Base-by-base conservation (phyloP, 2,888 invertebrate genomes). In the Rhabditoides inermis region DNA sequence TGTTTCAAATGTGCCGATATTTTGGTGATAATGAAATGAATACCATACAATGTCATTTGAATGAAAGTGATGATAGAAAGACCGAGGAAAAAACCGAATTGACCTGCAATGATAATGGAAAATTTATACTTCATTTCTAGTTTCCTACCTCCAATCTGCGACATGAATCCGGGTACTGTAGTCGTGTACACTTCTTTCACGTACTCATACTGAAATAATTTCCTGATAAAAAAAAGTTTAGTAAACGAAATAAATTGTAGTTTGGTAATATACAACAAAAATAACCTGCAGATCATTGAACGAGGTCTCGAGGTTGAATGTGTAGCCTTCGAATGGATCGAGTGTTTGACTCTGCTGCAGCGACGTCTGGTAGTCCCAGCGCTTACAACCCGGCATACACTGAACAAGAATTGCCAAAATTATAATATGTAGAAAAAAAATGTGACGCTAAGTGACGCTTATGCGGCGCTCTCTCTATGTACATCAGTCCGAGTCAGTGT, bases 121-220 rank as follows among this genome's bases (percentile, higher is more conserved):
- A 20, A 51, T 12, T 51, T 12, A n/a, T 12, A 53, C 27, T 5
- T 44, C 12, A 23, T n/a, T n/a, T n/a, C n/a, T n/a, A n/a, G n/a
- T n/a, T n/a, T 60, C 42, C 49, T 54, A 50, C 70, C 70, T 49
- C 70, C 70, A 55, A 71, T 71, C 49, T 72, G 72, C 7, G 72
- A 72, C 72, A 72, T 72, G 55, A 72, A 72, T n/a, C 72, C 70
- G 3, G 72, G 72, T 6, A 72, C 65, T 10, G 72, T 69, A 12
- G 69, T 71, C 5, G 72, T 72, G 42, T 62, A 63, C n/a, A 69
- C 63, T 52, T 72, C 72, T 45, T 69, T 65, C 10, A 72, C 68
- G 53, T 72, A 63, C 42, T 72, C 72, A 51, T 70, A 72, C 68
- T 69, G 44, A 52, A 62, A 53, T 35, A 23, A 26, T 10, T 15